A percentile compares a stretch with the other conserved stretches of the same genome.
These are phyloP conservation scores for Oncorhynchus clarkii DNA, from an alignment of 2,113 vertebrate genomes.

Conservation along the genomic window DNA sequence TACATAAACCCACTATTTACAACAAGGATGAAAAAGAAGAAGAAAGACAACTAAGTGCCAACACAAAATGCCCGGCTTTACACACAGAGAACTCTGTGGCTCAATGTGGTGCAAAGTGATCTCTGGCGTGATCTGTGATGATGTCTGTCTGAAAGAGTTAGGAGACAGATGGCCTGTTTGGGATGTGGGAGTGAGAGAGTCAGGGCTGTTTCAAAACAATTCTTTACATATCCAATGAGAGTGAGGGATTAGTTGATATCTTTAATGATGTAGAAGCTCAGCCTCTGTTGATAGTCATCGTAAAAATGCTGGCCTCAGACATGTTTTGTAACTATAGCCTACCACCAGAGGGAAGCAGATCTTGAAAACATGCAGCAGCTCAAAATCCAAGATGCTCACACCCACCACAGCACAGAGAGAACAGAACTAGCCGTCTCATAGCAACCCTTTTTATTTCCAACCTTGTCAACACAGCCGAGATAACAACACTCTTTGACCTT, in stretches of 20 bases:
- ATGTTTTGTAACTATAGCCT: background rate
- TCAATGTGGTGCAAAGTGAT: slow-evolving; percentile 18
- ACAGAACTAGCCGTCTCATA: slow-evolving; percentile 8
- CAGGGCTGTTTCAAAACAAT: background rate
- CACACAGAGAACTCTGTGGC: background rate
- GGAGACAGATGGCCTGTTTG: slow-evolving; percentile 11
- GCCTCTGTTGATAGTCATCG: background rate
- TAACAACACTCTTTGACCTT: slow-evolving; percentile 8
- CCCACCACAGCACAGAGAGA: slow-evolving; percentile 16
- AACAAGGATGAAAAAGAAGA: slow-evolving; percentile 11
- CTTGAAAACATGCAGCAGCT: slow-evolving; percentile 8
- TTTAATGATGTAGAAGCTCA: no score
- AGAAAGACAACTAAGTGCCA: slow-evolving; percentile 34
- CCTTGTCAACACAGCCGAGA: slow-evolving; percentile 34
- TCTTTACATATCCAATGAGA: no score
- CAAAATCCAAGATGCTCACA: slow-evolving; percentile 1
- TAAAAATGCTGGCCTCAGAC: background rate
- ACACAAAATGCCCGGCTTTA: slow-evolving; percentile 14
- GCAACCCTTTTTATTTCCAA: slow-evolving; percentile 21
- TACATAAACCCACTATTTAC: slow-evolving; percentile 45
- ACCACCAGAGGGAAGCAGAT: slow-evolving; percentile 67
- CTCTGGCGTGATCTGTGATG: background rate
- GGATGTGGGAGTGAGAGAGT: slow-evolving; percentile 4
- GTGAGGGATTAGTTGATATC: no score
- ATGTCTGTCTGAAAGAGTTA: background rate